Evolutionary conservation across 2,888 invertebrate genomes (phyloP), one percentile per base, ranked within the genome.

Genomic region (Syritta pipiens): DNA sequence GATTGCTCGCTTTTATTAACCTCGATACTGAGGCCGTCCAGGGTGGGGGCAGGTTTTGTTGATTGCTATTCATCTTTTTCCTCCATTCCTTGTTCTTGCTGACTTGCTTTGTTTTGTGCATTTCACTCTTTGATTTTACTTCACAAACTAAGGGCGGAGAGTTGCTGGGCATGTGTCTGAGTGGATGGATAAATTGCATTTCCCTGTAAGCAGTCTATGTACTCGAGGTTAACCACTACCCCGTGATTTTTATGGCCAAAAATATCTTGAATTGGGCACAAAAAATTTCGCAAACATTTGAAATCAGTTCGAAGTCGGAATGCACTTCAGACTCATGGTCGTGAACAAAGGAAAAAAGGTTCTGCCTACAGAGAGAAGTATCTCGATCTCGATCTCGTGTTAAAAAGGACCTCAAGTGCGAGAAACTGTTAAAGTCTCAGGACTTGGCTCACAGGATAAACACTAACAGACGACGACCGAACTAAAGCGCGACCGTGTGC

Each of bases 261-360:
- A 76, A 76, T 57, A 76, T 76, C 62, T 57, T 63, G 62, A 76
- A 76, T 69, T 69, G 14, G 69, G 63, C 55, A 71, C 69, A 69
- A 51, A 63, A 53, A 71, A 69, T 30, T 63, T 26, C 53, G 55
- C 51, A 48, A 57, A 51, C 69, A 57, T 57, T 62, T 44, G 49
- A 65, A 77, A 65, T 77, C 76, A 72, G 77, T 77, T 60, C 53
- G 77, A 77, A 72, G 59, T 60, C 65, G 72, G 72, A 63, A 71
- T 76, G 76, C 77, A 77, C 72, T 71, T 72, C 59, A 59, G 72
- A 77, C 77, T 77, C 72, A 72, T 60, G 77, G 77, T 72, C 77
- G 71, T 62, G 9, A 37, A 6, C 17, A 37, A 37, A 37, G 37
- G 17, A n/a, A 28, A 42, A 62, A 69, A 51, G 30, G 44, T 44